Conservation (phyloP, 2,113 vertebrate species). For the cattle (Bos taurus) region ARS-UCD2.0 NC_037337.1:67136001-67136500, state of each 20-base stretch:
- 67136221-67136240: not conserved
- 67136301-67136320: too few species aligned
- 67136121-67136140: not conserved
- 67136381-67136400: not conserved
- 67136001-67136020: not conserved
- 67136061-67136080: not conserved
- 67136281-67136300: not conserved
- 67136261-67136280: not conserved
- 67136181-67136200: not conserved
- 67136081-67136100: not conserved
- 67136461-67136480: not conserved
- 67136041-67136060: not conserved
- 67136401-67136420: not conserved
- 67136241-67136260: not conserved
- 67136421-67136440: not conserved
- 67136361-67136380: not conserved
- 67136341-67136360: not conserved
- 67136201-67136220: not conserved
- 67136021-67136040: not conserved
- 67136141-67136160: not conserved
- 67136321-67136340: not conserved
- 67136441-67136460: not conserved
- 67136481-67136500: not conserved
- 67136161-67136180: rapidly evolving
- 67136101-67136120: not conserved